Conservation (phyloP, 2,113 vertebrate species). For the Bostrychus sinensis region DNA sequence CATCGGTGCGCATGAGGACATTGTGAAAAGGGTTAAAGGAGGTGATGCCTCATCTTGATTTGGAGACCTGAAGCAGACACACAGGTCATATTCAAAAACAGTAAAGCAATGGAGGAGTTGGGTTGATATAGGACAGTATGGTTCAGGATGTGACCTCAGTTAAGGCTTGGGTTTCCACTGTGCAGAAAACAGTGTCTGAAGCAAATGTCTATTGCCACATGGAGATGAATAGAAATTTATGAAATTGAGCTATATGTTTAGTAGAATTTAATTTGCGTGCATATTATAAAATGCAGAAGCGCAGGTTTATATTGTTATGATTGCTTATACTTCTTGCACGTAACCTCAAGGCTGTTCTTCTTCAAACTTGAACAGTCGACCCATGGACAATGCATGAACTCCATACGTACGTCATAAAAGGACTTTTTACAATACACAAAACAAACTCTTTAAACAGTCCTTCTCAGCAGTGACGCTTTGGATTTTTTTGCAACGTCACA, state of each 20-base stretch:
- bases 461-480: conserved; percentile 6
- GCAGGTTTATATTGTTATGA: background rate
- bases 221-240: no score
- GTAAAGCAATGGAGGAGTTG: background rate
- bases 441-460: background rate
- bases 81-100: no score
- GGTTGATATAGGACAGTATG: background rate
- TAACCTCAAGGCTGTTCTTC: background rate
- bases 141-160: background rate
- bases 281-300: background rate
- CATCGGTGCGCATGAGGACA: background rate
- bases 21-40: background rate
- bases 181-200: background rate
- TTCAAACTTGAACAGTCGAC: background rate
- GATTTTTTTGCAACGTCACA: conserved; percentile 5
- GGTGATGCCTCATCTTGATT: background rate
- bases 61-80: background rate
- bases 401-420: conserved; percentile 3
- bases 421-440: conserved; percentile 1
- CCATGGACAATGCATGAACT: background rate
- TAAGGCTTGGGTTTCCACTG: background rate
- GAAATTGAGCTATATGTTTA: no score
- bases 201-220: no score
- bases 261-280: background rate
- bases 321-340: background rate